Conservation (phyloP, 2,888 invertebrate genomes). For the Teleiodes luculella region DNA sequence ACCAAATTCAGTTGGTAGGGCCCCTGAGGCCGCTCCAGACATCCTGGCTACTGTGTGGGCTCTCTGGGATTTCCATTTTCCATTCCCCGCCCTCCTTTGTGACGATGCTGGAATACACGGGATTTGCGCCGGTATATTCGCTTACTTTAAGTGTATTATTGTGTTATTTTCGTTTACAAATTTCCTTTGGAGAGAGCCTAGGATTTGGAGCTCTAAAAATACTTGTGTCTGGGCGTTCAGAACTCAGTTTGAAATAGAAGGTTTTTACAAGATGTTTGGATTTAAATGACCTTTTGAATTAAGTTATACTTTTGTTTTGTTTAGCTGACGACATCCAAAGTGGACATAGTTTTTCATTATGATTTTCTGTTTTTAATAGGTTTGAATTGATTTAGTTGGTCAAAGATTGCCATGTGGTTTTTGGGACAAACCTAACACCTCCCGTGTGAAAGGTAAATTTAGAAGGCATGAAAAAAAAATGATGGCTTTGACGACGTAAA, state of each 20-base stretch:
- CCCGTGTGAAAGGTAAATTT: no score
- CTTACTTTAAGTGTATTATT: constrained; percentile 12
- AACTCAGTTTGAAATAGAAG: not conserved
- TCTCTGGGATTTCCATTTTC: constrained; percentile 41
- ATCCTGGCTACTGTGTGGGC: constrained; percentile 41
- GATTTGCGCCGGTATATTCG: constrained; percentile 19
- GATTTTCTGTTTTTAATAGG: no score
- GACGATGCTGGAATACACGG: constrained; percentile 19
- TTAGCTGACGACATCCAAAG: not conserved
- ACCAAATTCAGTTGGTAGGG: constrained; percentile 30
- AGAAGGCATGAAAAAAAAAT: no score
- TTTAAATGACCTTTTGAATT: not conserved
- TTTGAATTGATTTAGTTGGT: no score
- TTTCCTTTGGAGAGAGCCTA: not conserved
- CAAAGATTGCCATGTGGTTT: no score
- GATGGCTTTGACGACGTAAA: no score
- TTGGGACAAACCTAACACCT: no score
- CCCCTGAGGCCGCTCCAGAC: constrained; percentile 27
- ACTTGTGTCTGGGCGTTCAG: not conserved
- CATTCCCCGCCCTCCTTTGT: constrained; percentile 30
- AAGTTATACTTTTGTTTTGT: not conserved
- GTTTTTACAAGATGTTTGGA: not conserved
- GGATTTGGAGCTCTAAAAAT: not conserved
- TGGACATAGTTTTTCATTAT: no score
- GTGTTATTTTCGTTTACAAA: constrained; percentile 11